A percentile compares a stretch with the other conserved stretches of the same genome.
Evolutionary conservation across 2,113 vertebrate genomes (phyloP).

Genomic region (Ibidorhyncha struthersii): DNA sequence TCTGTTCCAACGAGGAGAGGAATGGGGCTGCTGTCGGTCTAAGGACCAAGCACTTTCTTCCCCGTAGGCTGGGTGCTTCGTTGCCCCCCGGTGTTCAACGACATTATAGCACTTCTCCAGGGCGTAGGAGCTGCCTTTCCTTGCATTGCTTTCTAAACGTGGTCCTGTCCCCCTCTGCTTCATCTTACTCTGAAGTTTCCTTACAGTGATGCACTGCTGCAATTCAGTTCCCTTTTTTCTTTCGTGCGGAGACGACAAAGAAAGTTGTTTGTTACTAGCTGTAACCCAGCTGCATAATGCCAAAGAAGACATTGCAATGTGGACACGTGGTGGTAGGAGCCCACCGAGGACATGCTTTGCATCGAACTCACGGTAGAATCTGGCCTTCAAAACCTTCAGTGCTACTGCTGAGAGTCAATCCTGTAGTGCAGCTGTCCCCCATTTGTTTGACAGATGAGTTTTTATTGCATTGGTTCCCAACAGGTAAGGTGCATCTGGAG

Average conservation of each 20-base stretch:
- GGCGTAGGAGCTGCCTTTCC: not conserved
- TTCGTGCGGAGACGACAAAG: accelerated
- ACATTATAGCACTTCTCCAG: not conserved
- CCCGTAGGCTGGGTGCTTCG: not conserved
- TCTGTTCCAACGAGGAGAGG: not conserved
- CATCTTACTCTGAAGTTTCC: not conserved
- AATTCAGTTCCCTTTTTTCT: not conserved
- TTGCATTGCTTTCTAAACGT: accelerated
- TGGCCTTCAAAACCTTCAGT: not conserved
- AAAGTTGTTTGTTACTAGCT: not conserved
- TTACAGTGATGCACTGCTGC: accelerated
- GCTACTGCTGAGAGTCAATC: not conserved
- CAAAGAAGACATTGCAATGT: accelerated
- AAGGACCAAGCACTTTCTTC: accelerated
- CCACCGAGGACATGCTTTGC: accelerated
- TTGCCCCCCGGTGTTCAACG: not conserved
- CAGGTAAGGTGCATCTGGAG: not conserved
- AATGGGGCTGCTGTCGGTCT: not conserved
- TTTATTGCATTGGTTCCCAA: not conserved
- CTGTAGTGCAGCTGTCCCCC: accelerated
- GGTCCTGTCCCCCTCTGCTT: not conserved
- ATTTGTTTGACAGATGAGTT: not conserved
- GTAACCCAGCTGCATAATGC: not conserved
- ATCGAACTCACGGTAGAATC: not conserved
- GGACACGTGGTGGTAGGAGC: accelerated